Evolutionary conservation across 2,888 invertebrate species (phyloP), one percentile per base, ranked within the genome.

Genomic region (Eupithecia vulgata): DNA sequence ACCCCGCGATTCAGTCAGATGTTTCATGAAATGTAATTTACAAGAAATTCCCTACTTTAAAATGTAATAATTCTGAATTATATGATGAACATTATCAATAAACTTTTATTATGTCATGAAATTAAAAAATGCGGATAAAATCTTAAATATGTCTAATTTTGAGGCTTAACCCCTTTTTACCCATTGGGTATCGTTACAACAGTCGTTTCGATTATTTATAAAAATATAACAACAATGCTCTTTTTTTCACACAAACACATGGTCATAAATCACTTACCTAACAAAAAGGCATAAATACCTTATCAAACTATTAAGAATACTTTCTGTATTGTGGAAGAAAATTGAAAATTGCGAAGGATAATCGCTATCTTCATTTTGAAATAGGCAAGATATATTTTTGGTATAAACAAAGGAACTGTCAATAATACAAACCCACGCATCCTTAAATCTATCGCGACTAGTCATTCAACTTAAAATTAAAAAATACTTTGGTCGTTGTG

Each of bases 401-500:
- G 83, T 83, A 81, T 81, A 80, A 75, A 68, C 68, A 71, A 71
- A 87, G 86, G 86, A 87, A 87, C 85, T 83, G 82, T 78, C 73
- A 78, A 77, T 74, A 79, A 77, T 80, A 79, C 74, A 79, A 34
- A 65, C 79, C 67, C 79, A 81, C 76, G 67, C 78, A 79, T 78
- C 70, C 79, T 80, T 80, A 81, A 79, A 81, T 81, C 76, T 81
- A 81, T 82, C 83, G 90, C 87, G 90, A 91, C 91, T 92, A 93
- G 90, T 87, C 82, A 86, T 79, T 82, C 79, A 87, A 87, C 88
- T 90, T 91, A 90, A 87, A 85, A 85, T 80, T 57, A 57, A 88
- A 89, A 89, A 91, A 90, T 87, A 91, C 91, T 93, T 94, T 93
- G 94, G 94, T 94, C 94, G 93, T 93, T 93, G 94, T 93, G 93